Percentiles rank a stretch among this genome's conserved stretches.
Evolutionary conservation across 2,797 vertebrate genomes (phyloP).

Genomic region (Paramormyrops hopkinsi): DNA sequence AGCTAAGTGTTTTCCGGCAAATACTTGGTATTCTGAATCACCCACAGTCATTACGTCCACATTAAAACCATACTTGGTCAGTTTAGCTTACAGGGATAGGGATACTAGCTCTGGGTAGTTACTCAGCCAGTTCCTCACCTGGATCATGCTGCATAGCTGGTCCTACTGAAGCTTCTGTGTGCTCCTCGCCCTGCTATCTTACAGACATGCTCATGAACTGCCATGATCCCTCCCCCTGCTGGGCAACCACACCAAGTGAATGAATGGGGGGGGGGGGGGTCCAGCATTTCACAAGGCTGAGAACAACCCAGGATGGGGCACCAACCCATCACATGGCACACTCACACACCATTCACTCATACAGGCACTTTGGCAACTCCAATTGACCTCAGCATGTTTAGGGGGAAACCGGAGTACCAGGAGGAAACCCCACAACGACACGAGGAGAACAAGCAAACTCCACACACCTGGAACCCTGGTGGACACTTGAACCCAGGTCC

Average conservation of each 20-base stretch:
- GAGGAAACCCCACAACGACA: background rate
- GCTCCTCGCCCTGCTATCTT: background rate
- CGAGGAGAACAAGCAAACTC: background rate
- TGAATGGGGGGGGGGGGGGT: too few species aligned
- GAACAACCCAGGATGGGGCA: too few species aligned
- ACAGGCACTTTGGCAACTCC: background rate
- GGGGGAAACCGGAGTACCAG: background rate
- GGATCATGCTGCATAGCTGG: background rate
- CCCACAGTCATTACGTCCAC: background rate
- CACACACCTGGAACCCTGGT: background rate
- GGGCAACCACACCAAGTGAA: too few species aligned
- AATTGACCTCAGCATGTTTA: background rate
- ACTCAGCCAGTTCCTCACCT: background rate
- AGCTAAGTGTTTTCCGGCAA: background rate
- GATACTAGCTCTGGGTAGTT: background rate
- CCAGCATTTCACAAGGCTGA: too few species aligned
- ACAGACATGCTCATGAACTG: background rate
- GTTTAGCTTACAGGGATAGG: background rate
- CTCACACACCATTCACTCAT: too few species aligned
- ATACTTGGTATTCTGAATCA: background rate
- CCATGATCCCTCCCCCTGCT: background rate
- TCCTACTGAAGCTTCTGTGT: background rate
- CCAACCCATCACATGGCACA: too few species aligned
- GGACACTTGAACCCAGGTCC: background rate
- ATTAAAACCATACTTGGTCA: background rate